Base-by-base conservation (phyloP, 2,113 vertebrate species). In the Reinhardtius hippoglossoides region DNA sequence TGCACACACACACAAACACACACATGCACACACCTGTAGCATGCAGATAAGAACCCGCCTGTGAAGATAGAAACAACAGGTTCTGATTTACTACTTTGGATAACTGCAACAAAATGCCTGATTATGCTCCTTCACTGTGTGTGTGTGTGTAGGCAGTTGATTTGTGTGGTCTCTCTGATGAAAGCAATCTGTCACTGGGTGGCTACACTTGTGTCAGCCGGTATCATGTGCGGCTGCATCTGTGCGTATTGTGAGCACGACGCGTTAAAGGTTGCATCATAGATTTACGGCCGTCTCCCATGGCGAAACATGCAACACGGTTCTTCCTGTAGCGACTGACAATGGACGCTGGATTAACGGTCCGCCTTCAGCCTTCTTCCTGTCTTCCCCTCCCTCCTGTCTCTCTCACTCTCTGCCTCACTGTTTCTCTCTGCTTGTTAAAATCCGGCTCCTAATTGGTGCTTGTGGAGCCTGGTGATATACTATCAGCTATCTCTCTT, bases 301-400 rank as follows among this genome's bases (percentile, higher is more conserved):
- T 81, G 90, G 91, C 83, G 80, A 91, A 90, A 83, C 90, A 85
- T 88, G 86, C 88, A 85, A 83, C 91, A 71, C 26, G 74, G 83
- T 84, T 88, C 79, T 88, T 87, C 90, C 92, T 91, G 91, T 88
- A 91, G 90, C 85, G 60, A 15, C 89, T 88, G 91, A 95, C 94
- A 95, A 94, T 89, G 82, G 92, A 78, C 24, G 82, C 60, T 82
- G 91, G 93, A 95, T 94, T 95, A 94, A 95, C 87, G 87, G 90
- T 85, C 83, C 42, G 61, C 88, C 89, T 83, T 88, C 90, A 88
- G 87, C 81, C 89, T 85, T 84, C 88, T 65, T 84, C 79, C 9
- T 23, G 42, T 44, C 61, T 64, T 73, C 65, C 70, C 68, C 73
- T 71, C 63, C 40, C 69, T 67, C 71, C 44, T 42, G 10, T 42